phyloP scores from a whole-genome alignment of 2,113 vertebrate genomes.

The Nansenia antarctica region DNA sequence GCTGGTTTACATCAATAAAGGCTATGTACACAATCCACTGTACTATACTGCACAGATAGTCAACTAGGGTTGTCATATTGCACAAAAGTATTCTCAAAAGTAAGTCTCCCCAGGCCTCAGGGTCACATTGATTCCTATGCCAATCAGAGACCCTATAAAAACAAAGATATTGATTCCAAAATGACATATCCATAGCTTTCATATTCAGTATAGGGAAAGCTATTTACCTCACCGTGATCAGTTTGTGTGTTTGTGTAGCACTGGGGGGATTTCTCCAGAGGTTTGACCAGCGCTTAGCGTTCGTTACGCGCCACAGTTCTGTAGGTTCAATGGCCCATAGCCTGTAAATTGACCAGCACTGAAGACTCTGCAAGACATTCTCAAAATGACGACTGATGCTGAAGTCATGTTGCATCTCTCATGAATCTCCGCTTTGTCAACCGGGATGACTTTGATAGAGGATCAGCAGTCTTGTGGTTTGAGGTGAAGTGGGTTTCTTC shows the following conservation, averaged over 20 bases:
- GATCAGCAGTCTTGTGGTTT: constrained; percentile 11
- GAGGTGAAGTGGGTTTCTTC: constrained; percentile 16
- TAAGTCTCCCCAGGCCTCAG: background rate
- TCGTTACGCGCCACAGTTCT: background rate
- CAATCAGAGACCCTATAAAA: background rate
- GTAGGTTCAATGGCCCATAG: background rate
- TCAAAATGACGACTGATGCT: background rate
- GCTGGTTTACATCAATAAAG: too few species aligned
- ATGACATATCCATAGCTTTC: too few species aligned
- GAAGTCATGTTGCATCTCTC: constrained; percentile 5
- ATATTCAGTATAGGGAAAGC: background rate
- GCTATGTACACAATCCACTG: too few species aligned
- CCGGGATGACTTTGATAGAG: constrained; percentile 26
- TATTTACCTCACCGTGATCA: background rate
- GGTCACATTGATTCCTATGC: background rate
- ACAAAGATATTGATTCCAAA: too few species aligned
- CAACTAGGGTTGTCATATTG: too few species aligned
- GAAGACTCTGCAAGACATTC: background rate
- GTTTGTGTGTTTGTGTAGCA: background rate
- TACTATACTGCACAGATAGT: too few species aligned
- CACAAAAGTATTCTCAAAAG: too few species aligned
- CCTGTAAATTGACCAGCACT: background rate
- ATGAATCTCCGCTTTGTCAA: constrained; percentile 2
- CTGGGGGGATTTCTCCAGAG: background rate
- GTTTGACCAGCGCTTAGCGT: background rate